Evolutionary conservation across 2,888 invertebrate genomes (phyloP), one percentile per base, ranked within the genome.

Genomic region (Germaria angustata): DNA sequence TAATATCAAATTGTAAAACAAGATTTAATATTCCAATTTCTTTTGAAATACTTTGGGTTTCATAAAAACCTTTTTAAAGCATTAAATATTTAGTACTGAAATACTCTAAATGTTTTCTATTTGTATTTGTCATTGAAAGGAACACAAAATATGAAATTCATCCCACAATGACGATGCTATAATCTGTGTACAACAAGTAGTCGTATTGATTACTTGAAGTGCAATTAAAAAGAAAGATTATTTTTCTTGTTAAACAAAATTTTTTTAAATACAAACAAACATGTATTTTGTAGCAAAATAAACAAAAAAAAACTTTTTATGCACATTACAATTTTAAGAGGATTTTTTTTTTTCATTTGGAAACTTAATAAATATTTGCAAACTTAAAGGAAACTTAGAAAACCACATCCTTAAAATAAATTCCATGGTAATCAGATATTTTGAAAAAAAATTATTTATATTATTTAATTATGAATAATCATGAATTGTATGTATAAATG

Each of bases 251-350:
- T 6, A 24, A 22, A 11, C 4, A 39, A 32, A 22, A 63, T 65
- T 46, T 55, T 63, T 55, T 46, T 36, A 57, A 65, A 46, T 55
- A 66, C 15, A 73, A 73, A 66, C 15, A 73, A 73, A 65, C 34
- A 32, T 24, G 55, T 39, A 53, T 63, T 34, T 44, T 72, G 59
- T 36, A 9, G 20, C 17, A 63, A 28, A 44, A 41, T 41, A 22
- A 32, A 32, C 8, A 8, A 24, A 32, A 49, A 24, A 17, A 44
- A 39, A 15, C 63, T 44, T 55, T 75, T 65, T 66, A 66, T 66
- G 75, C 75, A 75, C 65, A 57, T 66, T 53, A 63, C 22, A 6
- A n/a, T 61, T 73, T 44, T 32, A 22, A 53, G 41, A 63, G 34
- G 39, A 59, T 28, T 44, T 3, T 24, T 20, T 17, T 53, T 15